A percentile compares a stretch with the other conserved stretches of the same genome.
These are phyloP conservation scores for Pampusana beccarii DNA, from an alignment of 2,113 vertebrate species.

Conservation along the genomic window DNA sequence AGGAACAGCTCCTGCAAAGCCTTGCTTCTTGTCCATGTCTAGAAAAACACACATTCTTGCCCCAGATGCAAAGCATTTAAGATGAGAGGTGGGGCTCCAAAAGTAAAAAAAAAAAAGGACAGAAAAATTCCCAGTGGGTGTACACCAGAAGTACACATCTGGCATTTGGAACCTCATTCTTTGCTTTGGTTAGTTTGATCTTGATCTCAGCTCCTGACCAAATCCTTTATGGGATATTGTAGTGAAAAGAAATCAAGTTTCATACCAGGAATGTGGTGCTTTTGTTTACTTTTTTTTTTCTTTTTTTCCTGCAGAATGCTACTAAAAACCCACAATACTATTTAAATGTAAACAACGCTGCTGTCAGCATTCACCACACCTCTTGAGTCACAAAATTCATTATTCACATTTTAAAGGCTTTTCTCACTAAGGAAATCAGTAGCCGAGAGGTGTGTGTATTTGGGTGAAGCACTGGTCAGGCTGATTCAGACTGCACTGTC, in stretches of 20 bases:
- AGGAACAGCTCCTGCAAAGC: not conserved
- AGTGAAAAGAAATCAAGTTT: not conserved
- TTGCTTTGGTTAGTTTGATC: fast-evolving
- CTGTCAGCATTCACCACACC: not conserved
- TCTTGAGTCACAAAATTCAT: not conserved
- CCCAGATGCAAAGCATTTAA: not conserved
- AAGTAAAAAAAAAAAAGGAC: not conserved
- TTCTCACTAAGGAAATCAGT: not conserved
- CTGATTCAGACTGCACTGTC: not conserved
- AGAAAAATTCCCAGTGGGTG: not conserved
- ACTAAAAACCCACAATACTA: not conserved
- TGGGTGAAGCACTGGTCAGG: not conserved
- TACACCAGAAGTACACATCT: not conserved
- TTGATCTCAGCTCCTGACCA: not conserved
- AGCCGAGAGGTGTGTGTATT: not conserved
- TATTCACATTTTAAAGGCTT: not conserved
- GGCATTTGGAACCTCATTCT: not conserved
- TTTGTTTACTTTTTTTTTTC: not conserved
- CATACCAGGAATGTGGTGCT: not conserved
- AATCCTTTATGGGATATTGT: not conserved
- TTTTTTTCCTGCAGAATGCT: not conserved
- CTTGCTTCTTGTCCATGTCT: not conserved
- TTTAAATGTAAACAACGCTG: not conserved
- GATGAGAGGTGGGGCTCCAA: not conserved
- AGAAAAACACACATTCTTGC: not conserved